A percentile compares a stretch with the other conserved stretches of the same genome.
Conservation (phyloP, 2,888 invertebrate genomes). For the Diarsia brunnea region DNA sequence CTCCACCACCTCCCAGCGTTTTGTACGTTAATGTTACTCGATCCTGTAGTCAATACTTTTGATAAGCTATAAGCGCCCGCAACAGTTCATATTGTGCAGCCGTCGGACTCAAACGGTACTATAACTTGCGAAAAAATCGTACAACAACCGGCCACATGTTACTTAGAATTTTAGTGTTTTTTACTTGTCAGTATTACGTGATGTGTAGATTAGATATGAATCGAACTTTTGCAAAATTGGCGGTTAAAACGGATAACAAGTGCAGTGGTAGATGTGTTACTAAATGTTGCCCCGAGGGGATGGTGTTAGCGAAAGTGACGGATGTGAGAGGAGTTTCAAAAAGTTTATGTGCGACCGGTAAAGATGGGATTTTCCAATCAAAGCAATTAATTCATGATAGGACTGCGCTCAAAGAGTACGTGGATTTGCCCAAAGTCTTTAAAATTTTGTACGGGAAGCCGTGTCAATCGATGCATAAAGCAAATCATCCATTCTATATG, state of each 20-base stretch:
- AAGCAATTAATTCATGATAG: slow-evolving; percentile 59
- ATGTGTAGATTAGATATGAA: slow-evolving; percentile 39
- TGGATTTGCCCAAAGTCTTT: slow-evolving; percentile 56
- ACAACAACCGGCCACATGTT: slow-evolving; percentile 45
- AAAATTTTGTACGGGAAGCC: slow-evolving; percentile 64
- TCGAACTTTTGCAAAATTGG: slow-evolving; percentile 27
- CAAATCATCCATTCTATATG: slow-evolving; percentile 59
- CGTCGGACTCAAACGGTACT: slow-evolving; percentile 48
- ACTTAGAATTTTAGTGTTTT: slow-evolving; percentile 42
- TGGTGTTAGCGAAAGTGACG: slow-evolving; percentile 57
- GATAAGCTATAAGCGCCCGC: slow-evolving; percentile 60
- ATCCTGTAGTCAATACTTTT: slow-evolving; percentile 56
- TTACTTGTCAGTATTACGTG: slow-evolving; percentile 44
- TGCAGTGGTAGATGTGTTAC: slow-evolving; percentile 70
- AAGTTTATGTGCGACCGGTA: slow-evolving; percentile 42
- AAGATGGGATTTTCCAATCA: slow-evolving; percentile 43
- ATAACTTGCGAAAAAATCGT: slow-evolving; percentile 20
- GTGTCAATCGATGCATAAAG: slow-evolving; percentile 58
- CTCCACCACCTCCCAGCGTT: slow-evolving; percentile 39
- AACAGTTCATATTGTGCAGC: slow-evolving; percentile 54
- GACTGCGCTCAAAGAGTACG: slow-evolving; percentile 33
- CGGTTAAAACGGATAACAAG: slow-evolving; percentile 37
- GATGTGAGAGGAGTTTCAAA: background rate
- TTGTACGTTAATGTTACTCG: slow-evolving; percentile 26
- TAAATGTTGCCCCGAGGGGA: slow-evolving; percentile 76